Conservation (phyloP, 2,797 vertebrate species). For the Acipenser transmontanus region DNA sequence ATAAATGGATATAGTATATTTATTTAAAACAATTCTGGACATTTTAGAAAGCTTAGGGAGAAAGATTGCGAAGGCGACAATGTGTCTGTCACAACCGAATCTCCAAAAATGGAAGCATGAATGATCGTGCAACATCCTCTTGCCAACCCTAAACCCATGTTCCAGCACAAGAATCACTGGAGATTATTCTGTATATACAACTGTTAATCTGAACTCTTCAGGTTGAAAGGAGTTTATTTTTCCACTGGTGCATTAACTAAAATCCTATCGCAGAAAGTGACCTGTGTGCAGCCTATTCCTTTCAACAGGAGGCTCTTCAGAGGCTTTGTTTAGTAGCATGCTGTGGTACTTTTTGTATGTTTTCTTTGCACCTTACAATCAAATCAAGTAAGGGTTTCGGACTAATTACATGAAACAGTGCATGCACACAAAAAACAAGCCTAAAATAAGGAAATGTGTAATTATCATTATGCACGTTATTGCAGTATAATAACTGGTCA, state of each 20-base stretch:
- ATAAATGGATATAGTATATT: constrained; percentile 15
- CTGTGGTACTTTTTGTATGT: neutral
- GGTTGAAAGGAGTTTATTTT: constrained; percentile 22
- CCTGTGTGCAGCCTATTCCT: neutral
- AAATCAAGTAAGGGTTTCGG: constrained; percentile 5
- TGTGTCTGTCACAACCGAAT: constrained; percentile 22
- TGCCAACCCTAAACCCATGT: constrained; percentile 11
- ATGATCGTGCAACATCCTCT: constrained; percentile 12
- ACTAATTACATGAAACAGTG: constrained; percentile 11
- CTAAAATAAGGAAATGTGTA: too few species aligned
- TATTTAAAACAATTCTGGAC: constrained; percentile 18
- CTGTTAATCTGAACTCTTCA: constrained; percentile 18
- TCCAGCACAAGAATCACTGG: constrained; percentile 20
- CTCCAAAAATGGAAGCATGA: constrained; percentile 20
- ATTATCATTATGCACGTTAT: too few species aligned
- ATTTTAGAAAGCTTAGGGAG: constrained; percentile 12
- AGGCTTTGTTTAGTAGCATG: neutral
- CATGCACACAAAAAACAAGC: neutral
- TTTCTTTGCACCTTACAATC: neutral
- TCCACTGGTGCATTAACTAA: constrained; percentile 19
- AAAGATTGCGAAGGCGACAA: constrained; percentile 24
- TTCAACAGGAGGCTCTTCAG: constrained; percentile 9
- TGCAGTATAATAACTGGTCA: too few species aligned
- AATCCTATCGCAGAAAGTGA: constrained; percentile 7
- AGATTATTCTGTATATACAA: constrained; percentile 27